Evolutionary conservation across 2,797 vertebrate species (phyloP).

Genomic region (Mormyrus proboscirostris): DNA sequence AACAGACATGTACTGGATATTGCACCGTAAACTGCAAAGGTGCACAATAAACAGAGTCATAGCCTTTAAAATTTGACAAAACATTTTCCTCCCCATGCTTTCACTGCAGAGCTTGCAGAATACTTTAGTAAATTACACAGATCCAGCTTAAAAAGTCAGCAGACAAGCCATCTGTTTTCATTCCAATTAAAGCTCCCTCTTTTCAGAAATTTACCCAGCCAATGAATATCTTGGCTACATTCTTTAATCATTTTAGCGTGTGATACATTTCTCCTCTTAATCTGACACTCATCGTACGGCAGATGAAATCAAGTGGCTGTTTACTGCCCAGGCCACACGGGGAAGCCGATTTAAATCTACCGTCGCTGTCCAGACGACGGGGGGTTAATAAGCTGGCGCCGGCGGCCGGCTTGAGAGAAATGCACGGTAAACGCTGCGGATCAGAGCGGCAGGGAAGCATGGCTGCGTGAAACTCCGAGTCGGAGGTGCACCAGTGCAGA

Average conservation of each 20-base stretch:
- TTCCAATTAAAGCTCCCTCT: constrained; percentile 20
- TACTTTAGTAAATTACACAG: background rate
- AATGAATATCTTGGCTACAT: background rate
- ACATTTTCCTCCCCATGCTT: background rate
- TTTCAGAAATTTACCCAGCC: constrained; percentile 9
- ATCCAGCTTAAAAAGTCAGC: constrained; percentile 21
- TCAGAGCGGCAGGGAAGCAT: background rate
- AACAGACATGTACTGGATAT: background rate
- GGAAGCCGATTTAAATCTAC: background rate
- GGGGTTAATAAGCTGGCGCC: background rate
- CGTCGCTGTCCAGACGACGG: background rate
- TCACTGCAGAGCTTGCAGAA: constrained; percentile 12
- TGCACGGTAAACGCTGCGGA: background rate
- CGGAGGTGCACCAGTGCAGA: background rate
- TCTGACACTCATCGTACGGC: background rate
- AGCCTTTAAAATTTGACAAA: constrained; percentile 17
- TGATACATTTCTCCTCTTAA: background rate
- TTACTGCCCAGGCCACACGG: background rate
- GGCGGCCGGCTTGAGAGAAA: background rate
- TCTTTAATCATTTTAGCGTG: background rate
- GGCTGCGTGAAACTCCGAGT: background rate
- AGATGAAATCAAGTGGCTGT: constrained; percentile 1
- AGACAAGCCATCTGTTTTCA: constrained; percentile 18
- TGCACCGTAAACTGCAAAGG: background rate
- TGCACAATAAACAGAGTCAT: constrained; percentile 28